These are phyloP conservation scores for Zygogramma bicolorata DNA, from an alignment of 2,888 invertebrate species.

Conservation along the genomic window DNA sequence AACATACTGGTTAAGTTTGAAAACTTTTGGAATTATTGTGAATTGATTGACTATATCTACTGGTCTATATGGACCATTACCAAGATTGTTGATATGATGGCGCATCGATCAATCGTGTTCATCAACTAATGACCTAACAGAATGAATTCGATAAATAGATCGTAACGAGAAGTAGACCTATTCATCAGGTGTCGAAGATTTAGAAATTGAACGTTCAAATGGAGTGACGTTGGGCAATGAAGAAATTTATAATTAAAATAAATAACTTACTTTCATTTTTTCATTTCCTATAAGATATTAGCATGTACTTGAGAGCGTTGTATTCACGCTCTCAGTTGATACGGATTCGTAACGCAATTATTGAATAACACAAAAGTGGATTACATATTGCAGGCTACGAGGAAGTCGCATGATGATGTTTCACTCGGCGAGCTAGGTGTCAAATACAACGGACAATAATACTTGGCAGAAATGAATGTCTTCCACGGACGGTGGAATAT, in stretches of 20 bases:
- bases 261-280: slow-evolving; percentile 31
- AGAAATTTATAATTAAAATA: slow-evolving; percentile 20
- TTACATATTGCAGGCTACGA: not conserved
- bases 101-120: not conserved
- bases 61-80: not conserved
- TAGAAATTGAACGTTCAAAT: slow-evolving; percentile 10
- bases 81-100: not conserved
- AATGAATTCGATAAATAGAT: not conserved
- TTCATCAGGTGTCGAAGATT: not conserved
- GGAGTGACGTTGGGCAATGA: slow-evolving; percentile 10
- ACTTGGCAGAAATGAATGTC: too few relatives aligned
- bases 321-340: not conserved
- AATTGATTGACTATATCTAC: too few relatives aligned
- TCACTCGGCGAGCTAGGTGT: not conserved
- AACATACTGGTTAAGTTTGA: too few relatives aligned
- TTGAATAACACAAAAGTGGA: not conserved
- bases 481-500: too few relatives aligned
- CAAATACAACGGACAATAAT: too few relatives aligned
- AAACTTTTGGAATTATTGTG: too few relatives aligned
- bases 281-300: slow-evolving; percentile 35
- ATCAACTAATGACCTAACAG: not conserved
- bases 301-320: not conserved
- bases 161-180: not conserved
- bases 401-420: not conserved
- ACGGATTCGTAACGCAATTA: not conserved